Evolutionary conservation across 2,888 invertebrate genomes (phyloP).

Genomic region (Oithona nana): DNA sequence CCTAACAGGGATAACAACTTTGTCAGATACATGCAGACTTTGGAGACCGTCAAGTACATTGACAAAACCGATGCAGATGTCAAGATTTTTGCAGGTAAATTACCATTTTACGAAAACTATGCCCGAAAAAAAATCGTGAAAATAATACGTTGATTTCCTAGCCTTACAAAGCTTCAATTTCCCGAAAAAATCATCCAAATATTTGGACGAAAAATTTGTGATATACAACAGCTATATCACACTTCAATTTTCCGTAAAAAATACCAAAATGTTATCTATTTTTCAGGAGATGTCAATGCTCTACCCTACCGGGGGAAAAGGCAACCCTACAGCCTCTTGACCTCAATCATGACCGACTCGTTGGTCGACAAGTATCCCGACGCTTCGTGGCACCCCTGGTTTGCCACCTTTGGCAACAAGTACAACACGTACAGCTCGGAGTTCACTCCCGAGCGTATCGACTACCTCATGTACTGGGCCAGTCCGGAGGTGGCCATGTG

Average conservation of each 20-base stretch:
- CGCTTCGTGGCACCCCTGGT: slow-evolving; percentile 7
- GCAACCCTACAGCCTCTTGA: slow-evolving; percentile 3
- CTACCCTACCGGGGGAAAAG: not conserved
- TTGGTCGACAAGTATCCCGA: slow-evolving; percentile 10
- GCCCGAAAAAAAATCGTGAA: too few species aligned
- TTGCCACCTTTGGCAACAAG: slow-evolving; percentile 16
- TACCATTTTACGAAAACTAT: too few species aligned
- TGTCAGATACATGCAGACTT: slow-evolving; percentile 6
- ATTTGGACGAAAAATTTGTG: too few species aligned
- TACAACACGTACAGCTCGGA: slow-evolving; percentile 11
- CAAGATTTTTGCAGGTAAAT: slow-evolving; percentile 10
- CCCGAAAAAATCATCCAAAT: too few species aligned
- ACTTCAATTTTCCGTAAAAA: too few species aligned
- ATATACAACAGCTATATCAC: too few species aligned
- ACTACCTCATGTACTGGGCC: slow-evolving; percentile 17
- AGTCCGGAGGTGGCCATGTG: not conserved
- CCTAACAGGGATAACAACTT: slow-evolving; percentile 5
- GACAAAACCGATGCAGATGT: slow-evolving; percentile 7
- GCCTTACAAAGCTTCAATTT: too few species aligned
- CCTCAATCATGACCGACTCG: slow-evolving; percentile 7
- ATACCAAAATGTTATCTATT: too few species aligned
- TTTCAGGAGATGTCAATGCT: slow-evolving; percentile 14
- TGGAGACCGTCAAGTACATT: slow-evolving; percentile 6
- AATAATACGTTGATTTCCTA: too few species aligned
- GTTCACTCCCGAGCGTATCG: slow-evolving; percentile 13